phyloP scores from a whole-genome alignment of 2,113 vertebrate genomes.

The Pygoscelis antarcticus region DNA sequence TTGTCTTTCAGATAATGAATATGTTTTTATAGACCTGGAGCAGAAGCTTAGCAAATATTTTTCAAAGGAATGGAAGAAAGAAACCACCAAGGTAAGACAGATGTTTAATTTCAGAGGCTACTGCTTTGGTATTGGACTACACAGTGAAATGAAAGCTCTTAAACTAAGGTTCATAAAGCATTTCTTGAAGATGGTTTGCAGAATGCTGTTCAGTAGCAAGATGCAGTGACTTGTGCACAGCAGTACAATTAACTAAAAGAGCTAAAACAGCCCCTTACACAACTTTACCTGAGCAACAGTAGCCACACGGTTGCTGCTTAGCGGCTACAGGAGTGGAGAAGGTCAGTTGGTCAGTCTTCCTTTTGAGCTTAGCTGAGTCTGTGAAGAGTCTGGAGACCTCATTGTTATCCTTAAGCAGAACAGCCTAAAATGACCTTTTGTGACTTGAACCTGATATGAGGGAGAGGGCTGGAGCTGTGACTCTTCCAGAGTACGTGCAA shows the following conservation, averaged over 20 bases:
- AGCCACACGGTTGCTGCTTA: neutral
- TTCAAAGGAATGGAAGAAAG: slow-evolving; percentile 87
- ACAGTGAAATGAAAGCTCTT: neutral
- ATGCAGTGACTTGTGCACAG: neutral
- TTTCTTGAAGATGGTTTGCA: neutral
- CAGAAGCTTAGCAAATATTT: slow-evolving; percentile 90
- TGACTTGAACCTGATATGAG: neutral
- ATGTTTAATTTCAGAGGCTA: neutral
- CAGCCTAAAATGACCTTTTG: neutral
- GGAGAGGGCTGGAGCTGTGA: neutral
- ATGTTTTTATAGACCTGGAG: slow-evolving; percentile 88
- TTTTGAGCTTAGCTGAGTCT: neutral
- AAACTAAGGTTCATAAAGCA: neutral
- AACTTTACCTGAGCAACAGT: neutral
- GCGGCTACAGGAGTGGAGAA: neutral
- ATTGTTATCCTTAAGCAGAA: neutral
- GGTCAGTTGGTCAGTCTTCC: neutral
- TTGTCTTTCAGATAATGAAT: slow-evolving; percentile 82
- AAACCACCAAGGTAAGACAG: slow-evolving; percentile 76
- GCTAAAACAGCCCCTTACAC: neutral
- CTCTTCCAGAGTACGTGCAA: neutral
- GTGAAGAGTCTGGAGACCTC: neutral
- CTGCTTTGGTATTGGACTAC: neutral
- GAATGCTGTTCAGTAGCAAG: neutral
- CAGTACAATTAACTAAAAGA: neutral